Evolutionary conservation across 2,113 vertebrate genomes (phyloP).

Genomic region (Anolis carolinensis): DNA sequence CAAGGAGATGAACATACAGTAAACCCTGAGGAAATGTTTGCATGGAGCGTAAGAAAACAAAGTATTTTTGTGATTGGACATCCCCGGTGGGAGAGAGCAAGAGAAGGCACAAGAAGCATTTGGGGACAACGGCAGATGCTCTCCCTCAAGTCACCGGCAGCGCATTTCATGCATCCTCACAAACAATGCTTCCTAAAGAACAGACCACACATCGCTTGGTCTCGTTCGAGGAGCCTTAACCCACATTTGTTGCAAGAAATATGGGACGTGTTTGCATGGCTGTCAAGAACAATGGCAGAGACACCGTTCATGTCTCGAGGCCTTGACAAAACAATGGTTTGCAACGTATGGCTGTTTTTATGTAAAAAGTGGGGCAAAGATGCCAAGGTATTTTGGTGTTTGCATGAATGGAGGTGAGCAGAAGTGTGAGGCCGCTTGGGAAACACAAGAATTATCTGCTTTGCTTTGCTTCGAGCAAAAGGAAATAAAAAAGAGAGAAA

Average conservation of each 20-base stretch:
- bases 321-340: conserved; percentile 16
- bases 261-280: conserved; percentile 3
- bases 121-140: conserved; percentile 54
- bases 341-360: conserved; percentile 32
- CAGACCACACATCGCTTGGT: not conserved
- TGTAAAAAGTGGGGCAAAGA: not conserved
- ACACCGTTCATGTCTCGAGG: not conserved
- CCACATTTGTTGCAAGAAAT: conserved; percentile 28
- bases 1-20: not conserved
- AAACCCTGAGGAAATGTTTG: conserved; percentile 23
- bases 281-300: not conserved
- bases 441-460: no score
- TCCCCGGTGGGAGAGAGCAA: not conserved
- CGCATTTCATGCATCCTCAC: conserved; percentile 33
- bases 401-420: not conserved
- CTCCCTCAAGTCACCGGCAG: conserved; percentile 30
- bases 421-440: not conserved
- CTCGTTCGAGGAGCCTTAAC: not conserved
- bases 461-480: no score
- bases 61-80: not conserved
- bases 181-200: not conserved
- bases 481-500: no score
- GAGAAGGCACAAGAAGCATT: conserved; percentile 29
- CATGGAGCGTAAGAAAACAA: conserved; percentile 46
- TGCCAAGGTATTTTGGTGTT: not conserved